phyloP scores from a whole-genome alignment of 2,888 invertebrate species.

The Tiliacea citrago region DNA sequence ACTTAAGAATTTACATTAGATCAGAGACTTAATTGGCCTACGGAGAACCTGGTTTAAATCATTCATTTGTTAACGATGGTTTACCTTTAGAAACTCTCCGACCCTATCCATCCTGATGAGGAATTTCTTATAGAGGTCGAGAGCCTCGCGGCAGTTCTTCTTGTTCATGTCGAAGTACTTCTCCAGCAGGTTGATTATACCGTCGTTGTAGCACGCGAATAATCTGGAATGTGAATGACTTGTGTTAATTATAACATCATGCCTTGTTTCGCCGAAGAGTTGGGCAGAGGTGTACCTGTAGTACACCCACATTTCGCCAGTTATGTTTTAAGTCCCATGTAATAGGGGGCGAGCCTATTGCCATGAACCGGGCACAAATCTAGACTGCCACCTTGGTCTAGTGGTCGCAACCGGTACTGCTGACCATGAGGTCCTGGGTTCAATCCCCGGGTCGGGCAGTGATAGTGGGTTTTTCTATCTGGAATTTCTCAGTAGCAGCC shows the following conservation, averaged over 20 bases:
- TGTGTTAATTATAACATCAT: neutral
- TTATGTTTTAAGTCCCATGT: no score
- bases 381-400: no score
- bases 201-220: conserved; percentile 99
- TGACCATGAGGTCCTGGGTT: no score
- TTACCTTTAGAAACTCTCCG: conserved; percentile 98
- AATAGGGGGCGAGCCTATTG: no score
- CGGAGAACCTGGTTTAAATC: neutral
- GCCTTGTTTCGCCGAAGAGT: no score
- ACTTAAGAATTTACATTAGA: neutral
- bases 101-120: conserved; percentile 99
- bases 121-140: conserved; percentile 99
- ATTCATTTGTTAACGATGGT: neutral
- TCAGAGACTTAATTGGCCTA: neutral
- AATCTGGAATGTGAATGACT: conserved; percentile 85
- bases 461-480: no score
- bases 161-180: conserved; percentile 99
- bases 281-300: no score
- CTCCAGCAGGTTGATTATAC: conserved; percentile 99
- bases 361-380: no score
- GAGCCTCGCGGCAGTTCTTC: conserved; percentile 99
- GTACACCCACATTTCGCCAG: no score
- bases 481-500: no score
- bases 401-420: no score
- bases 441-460: no score